Base-by-base conservation (phyloP, 35 echinoderm and acorn worm genomes). In the Anneissia japonica region DNA sequence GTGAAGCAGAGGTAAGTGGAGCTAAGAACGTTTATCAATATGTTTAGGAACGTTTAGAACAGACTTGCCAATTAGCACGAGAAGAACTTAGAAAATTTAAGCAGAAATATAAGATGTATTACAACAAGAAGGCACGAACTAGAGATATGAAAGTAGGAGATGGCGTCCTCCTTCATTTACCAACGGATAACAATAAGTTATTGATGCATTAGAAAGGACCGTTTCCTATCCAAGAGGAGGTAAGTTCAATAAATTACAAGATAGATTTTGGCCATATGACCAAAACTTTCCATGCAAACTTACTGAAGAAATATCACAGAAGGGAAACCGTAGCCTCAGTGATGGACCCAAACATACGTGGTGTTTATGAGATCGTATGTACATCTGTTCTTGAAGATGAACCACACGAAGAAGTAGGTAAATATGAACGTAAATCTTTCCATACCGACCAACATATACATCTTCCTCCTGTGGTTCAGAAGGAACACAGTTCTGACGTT, bases 1-100 rank as follows among this genome's bases (percentile, higher is more conserved):
- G 41, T n/a, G 35, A 84, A 1, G 36, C 33, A 23, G 3, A 16
- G 12, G 55, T 41, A 17, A 32, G 34, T 34, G 83, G 86, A 35
- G 41, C 46, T 17, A 90, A 90, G 73, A 85, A 41, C 30, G 79
- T 76, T 13, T 90, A 90, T 80, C 82, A 86, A 36, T 90, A 90
- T 86, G 74, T 90, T 19, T 31, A 39, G 72, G 46, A 90, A 29
- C 77, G 83, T 35, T 19, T 90, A 14, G 74, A 85, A 1, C 37
- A 85, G 2, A 86, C 89, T 10, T 90, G 89, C 41, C 35, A 79
- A 26, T 19, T 74, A 19, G 89, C 89, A 23, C 82, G 80, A 26
- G 83, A 38, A 33, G 38, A 40, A 35, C 89, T 90, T 29, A 35
- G 34, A 55, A 90, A 85, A 35, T 77, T 83, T 56, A 56, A 56